Base-by-base conservation (phyloP, 2,797 vertebrate genomes). In the Acrossocheilus wenchowensis region DNA sequence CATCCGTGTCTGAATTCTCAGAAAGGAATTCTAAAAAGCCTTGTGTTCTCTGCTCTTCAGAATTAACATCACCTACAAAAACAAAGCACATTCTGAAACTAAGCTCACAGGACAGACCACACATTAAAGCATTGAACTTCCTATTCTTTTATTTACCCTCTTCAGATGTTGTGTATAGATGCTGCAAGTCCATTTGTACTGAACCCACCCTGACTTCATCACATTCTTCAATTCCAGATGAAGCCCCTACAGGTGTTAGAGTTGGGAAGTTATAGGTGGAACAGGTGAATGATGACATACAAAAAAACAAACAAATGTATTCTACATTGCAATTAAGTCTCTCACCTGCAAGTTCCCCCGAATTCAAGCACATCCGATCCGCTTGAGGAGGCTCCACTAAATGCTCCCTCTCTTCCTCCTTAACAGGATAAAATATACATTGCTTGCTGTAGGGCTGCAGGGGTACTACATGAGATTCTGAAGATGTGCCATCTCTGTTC, bases 341-440 rank as follows among this genome's bases (percentile, higher is more conserved):
- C 41, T 57, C 26, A 78, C 89, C 84, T 69, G 52, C 34, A 15
- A 89, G 87, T 30, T 54, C 80, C 9, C 87, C 88, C 0, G 88
- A 74, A 19, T 75, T 81, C 45, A 86, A 82, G 45, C 73, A 79
- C 9, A 74, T 81, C 82, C 64, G 79, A 69, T 86, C 89, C 41
- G 83, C 90, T 87, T 81, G 90, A 87, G 88, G 50, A n/a, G 88
- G 72, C 73, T 91, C 94, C 86, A 96, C 90, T 2, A 91, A 86
- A 34, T 95, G 90, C 88, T 96, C 95, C 81, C 91, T 90, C 66
- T 95, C 94, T 82, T 96, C 96, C 85, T 95, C 93, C 81, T 96
- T 96, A 62, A 96, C 95, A 11, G 95, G 95, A 87, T 95, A 96
- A 91, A 96, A 95, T 88, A 96, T 94, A 57, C 95, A 96, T 86